Evolutionary conservation across 2,113 vertebrate species (phyloP), one percentile per base, ranked within the genome.

Genomic region (Pelobates fuscus): DNA sequence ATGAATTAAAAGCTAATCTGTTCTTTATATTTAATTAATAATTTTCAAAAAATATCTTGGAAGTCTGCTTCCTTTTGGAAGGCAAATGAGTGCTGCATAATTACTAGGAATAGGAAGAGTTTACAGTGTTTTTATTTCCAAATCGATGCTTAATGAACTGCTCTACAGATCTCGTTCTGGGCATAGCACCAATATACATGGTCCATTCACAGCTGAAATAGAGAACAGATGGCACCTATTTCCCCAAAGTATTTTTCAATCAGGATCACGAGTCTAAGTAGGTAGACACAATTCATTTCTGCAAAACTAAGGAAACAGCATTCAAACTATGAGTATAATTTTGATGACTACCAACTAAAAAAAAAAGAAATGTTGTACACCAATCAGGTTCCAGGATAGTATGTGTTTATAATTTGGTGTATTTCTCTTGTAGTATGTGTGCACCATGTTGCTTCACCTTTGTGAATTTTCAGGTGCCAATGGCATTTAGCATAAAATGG

Each of bases 61-160:
- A 52, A 61, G 27, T 59, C 25, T 68, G 41, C 23, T 67, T 77
- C 64, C 2, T 67, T 77, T 68, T 68, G 57, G 57, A 68, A 52
- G 23, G 8, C 41, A 8, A 37, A 8, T 17, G 27, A 67, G 32
- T 67, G 54, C 63, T 30, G 72, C 25, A 76, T 76, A 76, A 77
- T 77, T 67, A 68, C 64, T 11, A 17, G 2, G 43, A 61, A 49
- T 61, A 77, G 73, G 64, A 68, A 68, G 55, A 77, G 65, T 68
- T 68, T 77, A 68, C 64, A 68, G 46, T 77, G 64, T 52, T 77
- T 49, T 49, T 68, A 44, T 77, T 32, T 77, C 73, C 65, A 77
- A 77, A 77, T 77, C 55, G 73, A 68, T 68, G 41, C 55, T 61
- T 77, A 77, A 77, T 77, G 65, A 77, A 77, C 73, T 68, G 73